These are phyloP conservation scores for Styela plicata DNA, from an alignment of 23 tunicate genomes.

Conservation along the genomic window DNA sequence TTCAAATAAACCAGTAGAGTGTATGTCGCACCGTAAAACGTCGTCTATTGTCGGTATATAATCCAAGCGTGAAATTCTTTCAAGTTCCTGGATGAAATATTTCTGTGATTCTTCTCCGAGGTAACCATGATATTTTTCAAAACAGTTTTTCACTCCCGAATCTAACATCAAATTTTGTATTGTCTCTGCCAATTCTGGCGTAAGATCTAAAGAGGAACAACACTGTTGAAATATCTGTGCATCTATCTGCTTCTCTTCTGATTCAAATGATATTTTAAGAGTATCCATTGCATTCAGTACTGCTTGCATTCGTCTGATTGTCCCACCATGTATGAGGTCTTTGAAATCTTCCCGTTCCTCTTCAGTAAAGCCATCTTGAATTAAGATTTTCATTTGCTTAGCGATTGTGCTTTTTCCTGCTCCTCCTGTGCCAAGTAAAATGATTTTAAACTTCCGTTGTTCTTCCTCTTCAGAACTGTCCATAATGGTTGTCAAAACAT, in stretches of 20 bases:
- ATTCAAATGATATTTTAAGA: slow-evolving; percentile 45
- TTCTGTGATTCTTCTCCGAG: slow-evolving; percentile 77
- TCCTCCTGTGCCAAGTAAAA: slow-evolving; percentile 81
- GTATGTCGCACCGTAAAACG: slow-evolving; percentile 61
- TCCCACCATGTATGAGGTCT: slow-evolving; percentile 45
- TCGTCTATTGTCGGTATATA: slow-evolving; percentile 81
- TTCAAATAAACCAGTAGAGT: slow-evolving; percentile 87
- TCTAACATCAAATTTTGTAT: slow-evolving; percentile 50
- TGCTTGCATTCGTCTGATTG: slow-evolving; percentile 54
- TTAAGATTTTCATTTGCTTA: slow-evolving; percentile 80
- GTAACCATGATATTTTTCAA: slow-evolving; percentile 43
- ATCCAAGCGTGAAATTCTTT: slow-evolving; percentile 36
- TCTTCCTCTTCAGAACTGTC: slow-evolving; percentile 27
- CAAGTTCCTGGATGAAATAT: slow-evolving; percentile 53
- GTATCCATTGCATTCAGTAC: slow-evolving; percentile 58
- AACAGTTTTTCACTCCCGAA: slow-evolving; percentile 43
- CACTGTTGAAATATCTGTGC: no score
- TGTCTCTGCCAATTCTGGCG: slow-evolving; percentile 51
- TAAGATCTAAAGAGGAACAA: slow-evolving; percentile 38
- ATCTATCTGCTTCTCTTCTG: slow-evolving; percentile 16
- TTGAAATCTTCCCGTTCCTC: slow-evolving; percentile 38
- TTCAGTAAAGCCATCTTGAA: slow-evolving; percentile 55
- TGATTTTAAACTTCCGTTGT: slow-evolving; percentile 50
- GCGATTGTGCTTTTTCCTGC: slow-evolving; percentile 91
- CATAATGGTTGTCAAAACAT: background rate